Base-by-base conservation (phyloP, 2,888 invertebrate species). In the Choristoneura rosaceana region DNA sequence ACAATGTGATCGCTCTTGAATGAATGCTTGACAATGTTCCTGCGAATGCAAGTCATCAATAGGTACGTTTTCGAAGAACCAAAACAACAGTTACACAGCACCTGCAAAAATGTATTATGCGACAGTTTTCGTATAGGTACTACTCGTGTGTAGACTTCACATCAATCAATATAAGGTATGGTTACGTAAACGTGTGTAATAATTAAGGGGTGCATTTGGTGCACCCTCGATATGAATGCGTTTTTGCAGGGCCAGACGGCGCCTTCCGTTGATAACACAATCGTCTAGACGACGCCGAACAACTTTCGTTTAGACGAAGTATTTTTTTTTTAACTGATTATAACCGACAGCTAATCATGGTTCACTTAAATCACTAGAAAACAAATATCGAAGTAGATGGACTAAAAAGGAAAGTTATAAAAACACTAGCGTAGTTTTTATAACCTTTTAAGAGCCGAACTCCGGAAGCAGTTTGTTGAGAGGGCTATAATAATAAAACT, bases 401-500 rank as follows among this genome's bases (percentile, higher is more conserved):
- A 73, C 65, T 65, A 66, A 70, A 74, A 70, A 65, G 47, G 70
- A 74, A 74, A 70, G 70, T 74, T 69, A 45, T 25, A 38, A 65
- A 69, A 69, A 41, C 68, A 73, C 68, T 66, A 75, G 71, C 74
- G 70, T 70, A 67, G 62, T 62, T 79, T 80, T 81, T 81, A 80
- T 81, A 76, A 76, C 79, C 73, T 79, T 78, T 81, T 80, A 79
- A 82, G 76, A 80, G 78, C 73, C 61, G 71, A 73, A 73, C 79
- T 74, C 83, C 82, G 84, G 85, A 84, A 87, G 83, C 82, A 79
- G 80, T 84, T 81, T 82, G 77, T 84, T 82, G 82, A 81, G 80
- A 79, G 78, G 78, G 76, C 77, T 79, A 82, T 86, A 83, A 85
- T 85, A 86, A 78, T 82, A 82, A 80, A 73, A 70, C 63, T 70